phyloP scores from a whole-genome alignment of 2,113 vertebrate species.

The Ammospiza nelsoni region DNA sequence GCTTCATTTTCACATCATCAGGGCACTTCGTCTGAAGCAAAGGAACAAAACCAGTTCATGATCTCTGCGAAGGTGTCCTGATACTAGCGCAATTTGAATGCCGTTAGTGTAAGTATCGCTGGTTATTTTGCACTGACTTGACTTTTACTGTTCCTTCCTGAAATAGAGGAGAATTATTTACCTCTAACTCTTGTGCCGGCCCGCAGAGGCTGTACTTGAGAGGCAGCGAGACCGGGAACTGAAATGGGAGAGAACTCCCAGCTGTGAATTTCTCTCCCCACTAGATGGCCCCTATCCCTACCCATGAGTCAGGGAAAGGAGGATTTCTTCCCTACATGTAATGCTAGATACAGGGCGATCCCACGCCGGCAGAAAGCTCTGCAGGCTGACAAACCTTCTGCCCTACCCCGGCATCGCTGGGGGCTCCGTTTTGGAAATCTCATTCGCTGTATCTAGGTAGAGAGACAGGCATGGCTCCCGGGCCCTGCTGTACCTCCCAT shows the following conservation, averaged over 20 bases:
- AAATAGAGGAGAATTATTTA: not conserved
- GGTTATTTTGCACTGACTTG: not conserved
- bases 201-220: not conserved
- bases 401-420: not conserved
- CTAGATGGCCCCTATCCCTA: conserved; percentile 42
- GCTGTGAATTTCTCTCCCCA: not conserved
- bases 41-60: not conserved
- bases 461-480: rapidly evolving
- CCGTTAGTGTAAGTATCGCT: not conserved
- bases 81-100: not conserved
- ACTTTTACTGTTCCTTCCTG: not conserved
- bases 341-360: not conserved
- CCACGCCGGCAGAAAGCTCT: not conserved
- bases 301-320: not conserved
- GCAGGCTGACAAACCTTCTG: not conserved
- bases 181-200: not conserved
- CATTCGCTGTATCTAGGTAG: not conserved
- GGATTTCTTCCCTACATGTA: not conserved
- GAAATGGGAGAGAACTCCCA: not conserved
- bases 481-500: rapidly evolving
- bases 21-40: rapidly evolving
- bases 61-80: not conserved
- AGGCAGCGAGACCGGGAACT: rapidly evolving
- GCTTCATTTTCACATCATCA: not conserved
- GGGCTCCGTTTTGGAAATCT: not conserved